phyloP scores from a whole-genome alignment of 2,113 vertebrate genomes.

The Shinisaurus crocodilurus region DNA sequence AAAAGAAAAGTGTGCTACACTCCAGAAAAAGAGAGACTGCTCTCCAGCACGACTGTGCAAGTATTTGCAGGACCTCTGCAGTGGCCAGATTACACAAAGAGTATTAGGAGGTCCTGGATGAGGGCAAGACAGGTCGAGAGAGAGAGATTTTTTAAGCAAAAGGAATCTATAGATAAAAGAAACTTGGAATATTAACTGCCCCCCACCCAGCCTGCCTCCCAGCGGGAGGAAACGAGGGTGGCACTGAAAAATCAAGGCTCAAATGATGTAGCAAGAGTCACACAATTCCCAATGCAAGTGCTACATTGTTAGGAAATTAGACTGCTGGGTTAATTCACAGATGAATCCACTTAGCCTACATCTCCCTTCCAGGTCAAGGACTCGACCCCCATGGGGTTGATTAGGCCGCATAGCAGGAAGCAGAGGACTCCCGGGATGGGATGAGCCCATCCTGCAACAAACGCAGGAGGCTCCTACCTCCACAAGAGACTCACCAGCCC shows the following conservation, averaged over 20 bases:
- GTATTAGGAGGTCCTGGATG: too few relatives aligned
- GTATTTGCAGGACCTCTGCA: background rate
- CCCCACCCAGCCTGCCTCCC: too few relatives aligned
- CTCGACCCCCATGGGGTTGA: background rate
- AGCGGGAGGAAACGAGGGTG: background rate
- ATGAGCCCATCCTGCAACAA: too few relatives aligned
- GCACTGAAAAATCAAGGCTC: background rate
- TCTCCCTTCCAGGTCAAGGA: background rate
- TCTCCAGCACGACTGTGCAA: background rate
- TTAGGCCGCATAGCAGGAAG: background rate
- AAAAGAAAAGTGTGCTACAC: background rate
- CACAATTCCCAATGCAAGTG: background rate
- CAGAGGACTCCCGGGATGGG: background rate
- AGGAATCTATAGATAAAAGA: background rate
- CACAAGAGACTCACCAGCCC: conserved; percentile 83
- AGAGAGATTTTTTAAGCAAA: background rate
- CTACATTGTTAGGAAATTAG: background rate
- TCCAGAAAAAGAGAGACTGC: background rate
- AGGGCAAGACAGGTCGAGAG: background rate
- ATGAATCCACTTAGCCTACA: background rate
- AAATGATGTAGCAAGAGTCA: background rate
- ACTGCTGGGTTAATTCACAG: background rate
- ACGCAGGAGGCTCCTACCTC: background rate
- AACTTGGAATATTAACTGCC: background rate
- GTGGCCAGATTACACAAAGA: background rate